phyloP scores from a whole-genome alignment of 2,888 invertebrate genomes.

The Cheilosia soror region DNA sequence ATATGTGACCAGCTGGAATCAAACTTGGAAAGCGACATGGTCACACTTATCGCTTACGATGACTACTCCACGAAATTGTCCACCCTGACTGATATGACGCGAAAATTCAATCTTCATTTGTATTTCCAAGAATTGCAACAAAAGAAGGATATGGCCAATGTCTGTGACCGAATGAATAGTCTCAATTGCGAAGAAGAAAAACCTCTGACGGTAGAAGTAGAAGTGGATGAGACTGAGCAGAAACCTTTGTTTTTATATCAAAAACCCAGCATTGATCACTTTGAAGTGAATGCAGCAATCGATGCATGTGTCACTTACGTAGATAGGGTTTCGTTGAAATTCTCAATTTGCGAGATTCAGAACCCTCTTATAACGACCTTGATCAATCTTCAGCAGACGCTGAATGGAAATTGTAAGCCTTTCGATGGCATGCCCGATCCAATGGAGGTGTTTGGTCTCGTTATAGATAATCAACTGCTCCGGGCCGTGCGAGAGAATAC shows the following conservation, averaged over 20 bases:
- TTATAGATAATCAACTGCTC: conserved; percentile 62
- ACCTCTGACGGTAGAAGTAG: neutral
- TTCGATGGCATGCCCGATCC: conserved; percentile 54
- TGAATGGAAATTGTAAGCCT: conserved; percentile 55
- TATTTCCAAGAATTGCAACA: conserved; percentile 66
- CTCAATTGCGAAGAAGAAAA: conserved; percentile 20
- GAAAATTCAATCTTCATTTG: conserved; percentile 68
- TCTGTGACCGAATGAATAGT: conserved; percentile 41
- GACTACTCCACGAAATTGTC: conserved; percentile 66
- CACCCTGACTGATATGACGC: conserved; percentile 54
- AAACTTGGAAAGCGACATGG: conserved; percentile 19
- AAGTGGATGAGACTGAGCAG: neutral
- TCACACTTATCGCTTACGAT: conserved; percentile 59
- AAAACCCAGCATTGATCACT: conserved; percentile 55
- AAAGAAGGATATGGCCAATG: conserved; percentile 43
- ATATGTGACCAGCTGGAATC: conserved; percentile 46
- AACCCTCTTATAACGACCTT: conserved; percentile 53
- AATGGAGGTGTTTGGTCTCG: conserved; percentile 50
- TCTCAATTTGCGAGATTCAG: conserved; percentile 59
- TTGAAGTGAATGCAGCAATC: conserved; percentile 45
- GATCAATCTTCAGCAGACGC: conserved; percentile 50
- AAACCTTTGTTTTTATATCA: conserved; percentile 50
- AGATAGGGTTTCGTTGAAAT: conserved; percentile 48
- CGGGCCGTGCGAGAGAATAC: conserved; percentile 64
- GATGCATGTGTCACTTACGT: conserved; percentile 65